Evolutionary conservation across 1,140 invertebrate species (phyloP), one percentile per base, ranked within the genome.

Genomic region (Zaprionus capensis): DNA sequence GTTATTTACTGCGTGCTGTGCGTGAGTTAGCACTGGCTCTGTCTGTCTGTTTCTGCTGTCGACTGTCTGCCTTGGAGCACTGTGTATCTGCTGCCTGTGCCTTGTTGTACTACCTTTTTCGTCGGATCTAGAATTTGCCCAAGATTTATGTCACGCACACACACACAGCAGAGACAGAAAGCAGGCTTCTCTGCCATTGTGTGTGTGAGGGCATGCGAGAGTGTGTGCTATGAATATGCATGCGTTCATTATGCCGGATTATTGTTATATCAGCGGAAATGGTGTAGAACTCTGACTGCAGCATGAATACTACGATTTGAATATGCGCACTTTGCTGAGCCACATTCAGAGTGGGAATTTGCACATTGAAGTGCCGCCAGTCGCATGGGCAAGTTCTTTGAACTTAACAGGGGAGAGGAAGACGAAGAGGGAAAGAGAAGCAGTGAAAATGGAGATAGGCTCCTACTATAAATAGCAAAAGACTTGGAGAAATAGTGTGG

Each of bases 61-160:
- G 83, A 71, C 64, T 38, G 68, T 36, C 67, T 36, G 41, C 41
- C 41, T 9, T 46, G 41, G 41, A 17, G 41, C 41, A 46, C 41
- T 9, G 41, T 46, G n/a, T 17, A 44, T 44, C 41, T 44, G 41
- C 41, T 44, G 41, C n/a, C 41, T 68, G 44, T 34, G 31, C 59
- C 24, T 68, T 36, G 22, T 49, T 56, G 41, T 36, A 69, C 51
- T 46, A 36, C 56, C 46, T 36, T 78, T 68, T 80, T 81, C 66
- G 69, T 65, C 73, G 78, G 86, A 86, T 87, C 84, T 90, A 51
- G 46, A 51, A 87, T 87, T 88, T 84, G 66, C 74, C 78, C 63
- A 87, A 84, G 84, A 90, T 87, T 87, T 87, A 84, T 88, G 85
- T 90, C 85, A 71, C 78, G 76, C 71, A 57, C 85, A 88, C 75